Percentiles rank a stretch among this genome's conserved stretches.
phyloP scores from a whole-genome alignment of 2,113 vertebrate genomes.

The Anguilla japonica region DNA sequence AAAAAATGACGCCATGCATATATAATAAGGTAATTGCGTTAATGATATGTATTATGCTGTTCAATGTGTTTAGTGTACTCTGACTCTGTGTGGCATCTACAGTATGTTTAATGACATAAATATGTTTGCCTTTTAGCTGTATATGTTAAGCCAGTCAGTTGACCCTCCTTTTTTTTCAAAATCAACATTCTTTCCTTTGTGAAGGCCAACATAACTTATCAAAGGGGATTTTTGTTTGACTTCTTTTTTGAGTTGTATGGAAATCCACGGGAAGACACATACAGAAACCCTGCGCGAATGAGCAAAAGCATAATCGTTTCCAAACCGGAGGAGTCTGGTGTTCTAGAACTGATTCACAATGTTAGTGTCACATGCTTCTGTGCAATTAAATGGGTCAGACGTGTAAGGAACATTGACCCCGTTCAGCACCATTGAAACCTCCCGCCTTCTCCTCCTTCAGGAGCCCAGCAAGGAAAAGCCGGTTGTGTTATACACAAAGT shows the following conservation, averaged over 20 bases:
- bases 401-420: slow-evolving; percentile 33
- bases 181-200: background rate
- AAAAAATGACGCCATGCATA: background rate
- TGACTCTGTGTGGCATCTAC: background rate
- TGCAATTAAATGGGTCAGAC: slow-evolving; percentile 53
- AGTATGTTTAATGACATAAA: background rate
- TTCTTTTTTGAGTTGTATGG: background rate
- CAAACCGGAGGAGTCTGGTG: slow-evolving; percentile 32
- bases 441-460: background rate
- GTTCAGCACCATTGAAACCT: slow-evolving; percentile 21
- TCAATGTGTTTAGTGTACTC: background rate
- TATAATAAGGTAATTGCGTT: slow-evolving; percentile 11
- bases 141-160: no score
- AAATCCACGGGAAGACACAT: background rate
- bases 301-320: slow-evolving; percentile 44
- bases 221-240: background rate
- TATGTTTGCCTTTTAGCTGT: background rate
- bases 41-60: background rate
- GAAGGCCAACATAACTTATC: background rate
- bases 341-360: slow-evolving; percentile 8
- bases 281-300: slow-evolving; percentile 36
- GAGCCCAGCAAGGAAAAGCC: background rate
- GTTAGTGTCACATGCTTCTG: slow-evolving; percentile 40
- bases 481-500: background rate
- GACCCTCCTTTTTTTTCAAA: background rate